Evolutionary conservation across 2,113 vertebrate species (phyloP).

Genomic region (Misgurnus mizolepis): DNA sequence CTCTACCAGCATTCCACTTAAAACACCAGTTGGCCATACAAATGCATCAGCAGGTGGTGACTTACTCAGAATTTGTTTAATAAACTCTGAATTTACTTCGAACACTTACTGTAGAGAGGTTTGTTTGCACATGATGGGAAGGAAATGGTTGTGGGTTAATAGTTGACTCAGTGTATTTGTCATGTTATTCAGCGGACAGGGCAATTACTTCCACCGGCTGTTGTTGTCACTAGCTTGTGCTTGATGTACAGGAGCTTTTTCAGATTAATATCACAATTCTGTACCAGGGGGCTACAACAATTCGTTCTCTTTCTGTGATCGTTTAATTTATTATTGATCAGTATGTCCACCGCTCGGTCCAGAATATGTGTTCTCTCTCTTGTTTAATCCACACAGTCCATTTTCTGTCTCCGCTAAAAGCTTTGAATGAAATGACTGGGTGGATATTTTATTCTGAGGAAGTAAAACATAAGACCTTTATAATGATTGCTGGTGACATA

Average conservation of each 20-base stretch:
- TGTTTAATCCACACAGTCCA: slow-evolving; percentile 43
- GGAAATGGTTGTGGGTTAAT: not conserved
- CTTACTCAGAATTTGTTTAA: not conserved
- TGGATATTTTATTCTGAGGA: slow-evolving; percentile 49
- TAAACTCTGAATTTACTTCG: not conserved
- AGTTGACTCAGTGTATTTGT: slow-evolving; percentile 25
- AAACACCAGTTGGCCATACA: not conserved
- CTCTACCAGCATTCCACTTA: not conserved
- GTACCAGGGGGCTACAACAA: slow-evolving; percentile 65
- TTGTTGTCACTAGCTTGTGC: slow-evolving; percentile 46
- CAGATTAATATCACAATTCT: slow-evolving; percentile 68
- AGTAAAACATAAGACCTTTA: slow-evolving; percentile 9
- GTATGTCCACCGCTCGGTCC: slow-evolving; percentile 57
- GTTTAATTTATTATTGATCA: slow-evolving; percentile 75
- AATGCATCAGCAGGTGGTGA: not conserved
- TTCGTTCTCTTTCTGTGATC: slow-evolving; percentile 66
- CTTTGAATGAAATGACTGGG: slow-evolving; percentile 60
- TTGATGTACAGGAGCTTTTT: slow-evolving; percentile 61
- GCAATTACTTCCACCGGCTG: slow-evolving; percentile 53
- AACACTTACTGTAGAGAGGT: not conserved
- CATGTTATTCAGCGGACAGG: slow-evolving; percentile 27
- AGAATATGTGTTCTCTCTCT: slow-evolving; percentile 50
- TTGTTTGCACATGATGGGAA: not conserved
- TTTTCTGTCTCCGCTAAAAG: slow-evolving; percentile 55
- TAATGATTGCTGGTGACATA: not conserved